Evolutionary conservation across 2,888 invertebrate species (phyloP), one percentile per base, ranked within the genome.

Genomic region (Diachrysia chrysitis): DNA sequence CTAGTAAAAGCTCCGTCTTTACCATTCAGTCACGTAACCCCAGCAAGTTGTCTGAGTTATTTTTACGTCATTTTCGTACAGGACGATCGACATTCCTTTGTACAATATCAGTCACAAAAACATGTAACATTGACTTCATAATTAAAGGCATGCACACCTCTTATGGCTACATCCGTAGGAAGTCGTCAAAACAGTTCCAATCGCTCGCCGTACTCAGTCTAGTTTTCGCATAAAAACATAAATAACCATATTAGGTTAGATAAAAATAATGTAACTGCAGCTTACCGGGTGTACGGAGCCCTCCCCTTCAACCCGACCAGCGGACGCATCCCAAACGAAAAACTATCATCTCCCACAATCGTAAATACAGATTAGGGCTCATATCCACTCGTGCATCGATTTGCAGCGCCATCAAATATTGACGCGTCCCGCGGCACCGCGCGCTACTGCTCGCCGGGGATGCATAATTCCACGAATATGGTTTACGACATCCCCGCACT

Each of bases 391-490:
- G 81, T 85, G 90, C 92, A 90, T 90, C 92, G 92, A 90, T 91
- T 90, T 88, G 87, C 89, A 86, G 84, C 86, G 79, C 87, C 90
- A 94, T 95, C 92, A 93, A 94, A 92, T 91, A 94, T 95, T 91
- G 93, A 94, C 81, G 78, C 85, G 84, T 85, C 82, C 62, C 75
- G 16, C 56, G 17, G 42, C 60, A 51, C 72, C 58, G 77, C 79
- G 77, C 71, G 77, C 76, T 83, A 90, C 88, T 81, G 84, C 88
- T 79, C 92, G 82, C 91, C 63, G 76, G 93, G 94, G 93, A 92
- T 79, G 85, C 91, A 90, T 88, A 89, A 90, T 89, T 87, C 85
- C 82, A 83, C 84, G 87, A 85, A 85, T 87, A 86, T 87, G 81
- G 72, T 87, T 92, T 91, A 92, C 87, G 88, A 87, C 81, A 69